These are phyloP conservation scores for Acromyrmex heyeri DNA, from an alignment of 1,140 invertebrate species.

Conservation along the genomic window DNA sequence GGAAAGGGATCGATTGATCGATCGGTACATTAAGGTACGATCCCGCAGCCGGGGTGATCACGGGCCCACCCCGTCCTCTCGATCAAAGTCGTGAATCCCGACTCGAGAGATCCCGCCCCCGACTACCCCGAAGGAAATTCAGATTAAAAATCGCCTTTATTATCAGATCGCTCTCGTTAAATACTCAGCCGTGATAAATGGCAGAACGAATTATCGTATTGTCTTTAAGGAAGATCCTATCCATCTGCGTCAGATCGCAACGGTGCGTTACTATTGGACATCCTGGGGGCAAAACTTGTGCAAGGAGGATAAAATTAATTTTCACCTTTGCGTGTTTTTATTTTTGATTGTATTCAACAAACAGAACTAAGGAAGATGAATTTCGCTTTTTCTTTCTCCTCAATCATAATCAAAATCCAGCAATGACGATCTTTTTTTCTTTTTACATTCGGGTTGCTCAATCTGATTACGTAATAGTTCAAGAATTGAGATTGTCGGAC, in stretches of 20 bases:
- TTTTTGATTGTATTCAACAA: background rate
- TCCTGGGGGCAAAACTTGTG: constrained; percentile 5
- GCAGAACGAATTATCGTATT: constrained; percentile 60
- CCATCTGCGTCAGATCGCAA: constrained; percentile 26
- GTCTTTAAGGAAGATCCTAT: constrained; percentile 46
- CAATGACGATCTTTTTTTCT: background rate
- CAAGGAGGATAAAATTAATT: constrained; percentile 36
- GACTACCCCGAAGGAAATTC: constrained; percentile 51
- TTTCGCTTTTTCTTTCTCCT: background rate
- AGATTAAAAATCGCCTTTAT: constrained; percentile 58
- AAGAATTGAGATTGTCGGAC: background rate
- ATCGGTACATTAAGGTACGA: constrained; percentile 67
- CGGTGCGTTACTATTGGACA: background rate
- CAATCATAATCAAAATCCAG: background rate
- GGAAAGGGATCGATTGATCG: constrained; percentile 71
- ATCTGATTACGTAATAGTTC: background rate
- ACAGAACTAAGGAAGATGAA: background rate
- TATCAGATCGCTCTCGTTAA: constrained; percentile 62
- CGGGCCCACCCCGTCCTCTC: constrained; percentile 48
- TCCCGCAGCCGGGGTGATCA: constrained; percentile 58
- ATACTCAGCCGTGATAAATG: constrained; percentile 61
- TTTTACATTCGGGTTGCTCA: background rate
- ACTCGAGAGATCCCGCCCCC: constrained; percentile 23
- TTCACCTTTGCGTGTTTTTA: constrained; percentile 24
- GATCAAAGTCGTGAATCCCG: constrained; percentile 64